A percentile compares a stretch with the other conserved stretches of the same genome.
Conservation (phyloP, 2,888 invertebrate genomes). For the Conus canariensis region DNA sequence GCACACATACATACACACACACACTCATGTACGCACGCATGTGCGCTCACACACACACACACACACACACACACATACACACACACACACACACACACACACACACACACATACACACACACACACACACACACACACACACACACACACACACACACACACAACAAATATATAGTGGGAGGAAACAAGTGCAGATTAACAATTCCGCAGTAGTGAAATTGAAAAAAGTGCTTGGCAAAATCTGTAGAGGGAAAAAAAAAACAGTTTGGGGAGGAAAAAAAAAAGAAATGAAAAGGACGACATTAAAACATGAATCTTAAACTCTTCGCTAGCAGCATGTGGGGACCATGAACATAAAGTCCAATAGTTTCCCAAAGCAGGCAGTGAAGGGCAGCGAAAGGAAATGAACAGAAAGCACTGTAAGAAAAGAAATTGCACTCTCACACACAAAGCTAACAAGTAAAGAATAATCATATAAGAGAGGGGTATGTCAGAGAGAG, state of each 20-base stretch:
- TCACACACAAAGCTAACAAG: too few species aligned
- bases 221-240: too few species aligned
- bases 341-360: too few species aligned
- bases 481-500: not conserved
- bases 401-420: too few species aligned
- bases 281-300: not conserved
- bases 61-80: slow-evolving; percentile 24
- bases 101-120: not conserved
- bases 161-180: not conserved
- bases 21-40: not conserved
- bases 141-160: not conserved
- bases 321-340: too few species aligned
- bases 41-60: slow-evolving; percentile 3
- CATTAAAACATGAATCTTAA: not conserved
- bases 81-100: slow-evolving; percentile 11
- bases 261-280: not conserved
- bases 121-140: not conserved
- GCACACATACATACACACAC: not conserved
- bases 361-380: too few species aligned
- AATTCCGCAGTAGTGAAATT: not conserved
- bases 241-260: not conserved
- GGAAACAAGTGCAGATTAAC: not conserved
- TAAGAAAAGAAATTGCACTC: too few species aligned
- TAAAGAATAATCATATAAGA: not conserved
- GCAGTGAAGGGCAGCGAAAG: too few species aligned